Percentiles rank a stretch among this genome's conserved stretches.
Evolutionary conservation across 2,797 vertebrate genomes (phyloP).

Genomic region (Chelon labrosus): DNA sequence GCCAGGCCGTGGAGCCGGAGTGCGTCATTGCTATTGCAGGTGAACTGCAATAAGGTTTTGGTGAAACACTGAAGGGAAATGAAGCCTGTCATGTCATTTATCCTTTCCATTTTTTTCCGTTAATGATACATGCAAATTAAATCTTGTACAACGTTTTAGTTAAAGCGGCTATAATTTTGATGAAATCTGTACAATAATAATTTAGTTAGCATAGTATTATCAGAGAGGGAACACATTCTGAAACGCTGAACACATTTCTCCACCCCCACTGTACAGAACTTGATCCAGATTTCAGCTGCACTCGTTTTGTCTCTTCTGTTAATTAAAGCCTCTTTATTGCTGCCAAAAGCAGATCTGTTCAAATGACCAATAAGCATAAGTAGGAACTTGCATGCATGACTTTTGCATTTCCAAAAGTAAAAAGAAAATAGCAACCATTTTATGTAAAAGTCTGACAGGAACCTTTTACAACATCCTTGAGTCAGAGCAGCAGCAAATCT

Average conservation of each 20-base stretch:
- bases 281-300: conserved; percentile 2
- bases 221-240: background rate
- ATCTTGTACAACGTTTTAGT: no score
- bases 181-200: background rate
- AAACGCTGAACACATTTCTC: conserved; percentile 10
- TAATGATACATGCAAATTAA: no score
- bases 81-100: no score
- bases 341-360: background rate
- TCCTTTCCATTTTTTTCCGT: no score
- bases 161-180: background rate
- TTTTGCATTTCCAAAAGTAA: background rate
- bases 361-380: background rate
- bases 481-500: background rate
- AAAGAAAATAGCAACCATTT: background rate
- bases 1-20: conserved; percentile 91
- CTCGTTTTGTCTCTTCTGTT: background rate
- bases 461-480: background rate
- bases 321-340: background rate
- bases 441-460: background rate
- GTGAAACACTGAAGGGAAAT: background rate
- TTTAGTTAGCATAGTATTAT: no score
- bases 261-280: conserved; percentile 4
- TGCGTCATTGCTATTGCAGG: conserved; percentile 89
- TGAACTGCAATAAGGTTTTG: conserved; percentile 58
- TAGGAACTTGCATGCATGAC: background rate